Percentiles rank a stretch among this genome's conserved stretches.
These are phyloP conservation scores for Cantharis rustica DNA, from an alignment of 2,888 invertebrate genomes.

Conservation along the genomic window DNA sequence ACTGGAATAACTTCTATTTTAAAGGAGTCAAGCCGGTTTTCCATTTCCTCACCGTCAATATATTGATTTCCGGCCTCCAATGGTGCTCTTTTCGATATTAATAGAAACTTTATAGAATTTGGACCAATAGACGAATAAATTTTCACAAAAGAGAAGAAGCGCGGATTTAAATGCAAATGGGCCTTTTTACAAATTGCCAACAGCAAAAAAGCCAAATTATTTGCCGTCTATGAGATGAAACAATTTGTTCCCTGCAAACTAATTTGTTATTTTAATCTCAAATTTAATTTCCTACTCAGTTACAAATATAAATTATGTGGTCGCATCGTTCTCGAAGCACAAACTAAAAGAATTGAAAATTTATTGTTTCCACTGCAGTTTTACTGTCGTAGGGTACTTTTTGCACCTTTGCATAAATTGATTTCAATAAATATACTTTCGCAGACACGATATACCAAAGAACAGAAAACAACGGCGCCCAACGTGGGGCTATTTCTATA, in stretches of 20 bases:
- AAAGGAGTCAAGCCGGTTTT: constrained; percentile 7
- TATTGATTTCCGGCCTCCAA: constrained; percentile 32
- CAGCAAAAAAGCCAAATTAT: constrained; percentile 10
- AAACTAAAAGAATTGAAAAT: neutral
- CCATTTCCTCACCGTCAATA: constrained; percentile 20
- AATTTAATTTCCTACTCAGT: neutral
- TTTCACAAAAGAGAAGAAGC: neutral
- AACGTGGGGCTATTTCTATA: neutral
- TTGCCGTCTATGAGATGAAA: constrained; percentile 3
- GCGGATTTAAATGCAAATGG: constrained; percentile 2
- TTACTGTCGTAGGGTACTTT: neutral
- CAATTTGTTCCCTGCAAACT: constrained; percentile 6
- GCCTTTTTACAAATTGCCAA: constrained; percentile 6
- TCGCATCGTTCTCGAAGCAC: neutral
- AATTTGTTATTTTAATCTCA: neutral
- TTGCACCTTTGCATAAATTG: neutral
- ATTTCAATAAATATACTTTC: neutral
- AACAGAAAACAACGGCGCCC: neutral
- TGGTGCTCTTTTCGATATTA: constrained; percentile 12
- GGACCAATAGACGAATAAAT: constrained; percentile 10
- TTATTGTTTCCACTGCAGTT: neutral
- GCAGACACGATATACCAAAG: neutral
- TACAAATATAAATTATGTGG: neutral
- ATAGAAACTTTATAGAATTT: constrained; percentile 10
- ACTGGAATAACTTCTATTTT: constrained; percentile 22